These are phyloP conservation scores for Ephydatia muelleri DNA, from an alignment of 37 sponge, comb jelly and placozoan genomes.

Conservation along the genomic window DNA sequence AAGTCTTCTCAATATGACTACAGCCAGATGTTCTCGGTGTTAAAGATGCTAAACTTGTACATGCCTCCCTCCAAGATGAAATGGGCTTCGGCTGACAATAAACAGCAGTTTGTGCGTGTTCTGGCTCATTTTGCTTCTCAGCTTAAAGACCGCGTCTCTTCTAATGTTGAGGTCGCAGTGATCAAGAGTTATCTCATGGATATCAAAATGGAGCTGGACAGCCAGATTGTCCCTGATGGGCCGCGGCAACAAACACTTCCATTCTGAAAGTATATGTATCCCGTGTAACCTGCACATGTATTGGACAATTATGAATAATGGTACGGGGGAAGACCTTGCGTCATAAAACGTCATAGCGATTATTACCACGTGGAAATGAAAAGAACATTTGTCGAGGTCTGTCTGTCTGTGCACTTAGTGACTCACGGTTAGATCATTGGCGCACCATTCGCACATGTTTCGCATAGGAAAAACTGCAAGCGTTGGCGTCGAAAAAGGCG, in stretches of 20 bases:
- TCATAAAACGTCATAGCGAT: too few species aligned
- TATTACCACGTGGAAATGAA: not conserved
- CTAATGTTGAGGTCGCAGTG: not conserved
- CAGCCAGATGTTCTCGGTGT: conserved; percentile 19
- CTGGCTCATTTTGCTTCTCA: not conserved
- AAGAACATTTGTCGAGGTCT: not conserved
- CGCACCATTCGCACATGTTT: not conserved
- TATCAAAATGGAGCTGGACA: not conserved
- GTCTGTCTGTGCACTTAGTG: not conserved
- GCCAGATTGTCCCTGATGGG: not conserved
- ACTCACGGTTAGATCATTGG: too few species aligned
- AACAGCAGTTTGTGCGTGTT: conserved; percentile 11
- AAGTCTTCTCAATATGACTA: not conserved
- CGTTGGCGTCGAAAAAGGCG: not conserved
- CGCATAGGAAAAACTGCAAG: not conserved
- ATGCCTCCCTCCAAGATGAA: conserved; percentile 5
- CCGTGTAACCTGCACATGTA: not conserved
- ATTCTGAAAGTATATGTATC: not conserved
- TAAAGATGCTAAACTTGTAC: not conserved
- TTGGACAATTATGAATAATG: too few species aligned
- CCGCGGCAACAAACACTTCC: not conserved
- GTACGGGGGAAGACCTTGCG: too few species aligned
- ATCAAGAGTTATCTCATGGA: not conserved
- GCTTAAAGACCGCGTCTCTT: not conserved
- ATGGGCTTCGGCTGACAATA: not conserved